Evolutionary conservation across 2,888 invertebrate species (phyloP).

Genomic region (Orchesella flavescens): DNA sequence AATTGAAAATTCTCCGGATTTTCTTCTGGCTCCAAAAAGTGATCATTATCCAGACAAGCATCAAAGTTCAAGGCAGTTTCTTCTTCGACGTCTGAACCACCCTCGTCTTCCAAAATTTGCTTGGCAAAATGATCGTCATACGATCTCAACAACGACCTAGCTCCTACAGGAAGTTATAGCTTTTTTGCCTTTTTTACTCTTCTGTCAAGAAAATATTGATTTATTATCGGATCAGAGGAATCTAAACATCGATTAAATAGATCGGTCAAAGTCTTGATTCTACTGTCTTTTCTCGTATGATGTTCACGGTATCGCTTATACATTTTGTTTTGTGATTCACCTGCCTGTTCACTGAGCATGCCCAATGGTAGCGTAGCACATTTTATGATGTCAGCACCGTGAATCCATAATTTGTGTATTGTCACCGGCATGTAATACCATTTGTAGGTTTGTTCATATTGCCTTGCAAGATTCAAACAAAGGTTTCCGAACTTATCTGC

Average conservation of each 20-base stretch:
- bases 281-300: constrained; percentile 35
- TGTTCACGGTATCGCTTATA: neutral
- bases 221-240: constrained; percentile 55
- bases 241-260: constrained; percentile 41
- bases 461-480: neutral
- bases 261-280: constrained; percentile 16
- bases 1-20: too few relatives aligned
- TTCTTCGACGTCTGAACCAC: too few relatives aligned
- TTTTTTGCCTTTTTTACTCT: too few relatives aligned
- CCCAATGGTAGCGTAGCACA: constrained; percentile 36
- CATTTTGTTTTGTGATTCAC: constrained; percentile 36
- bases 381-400: constrained; percentile 33
- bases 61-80: too few relatives aligned
- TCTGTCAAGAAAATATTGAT: too few relatives aligned
- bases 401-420: constrained; percentile 52
- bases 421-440: constrained; percentile 42
- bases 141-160: too few relatives aligned
- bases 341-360: constrained; percentile 50
- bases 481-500: constrained; percentile 14
- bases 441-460: constrained; percentile 31
- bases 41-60: too few relatives aligned
- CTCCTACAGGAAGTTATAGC: too few relatives aligned
- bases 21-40: too few relatives aligned
- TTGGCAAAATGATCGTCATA: too few relatives aligned
- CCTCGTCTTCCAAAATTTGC: too few relatives aligned